These are phyloP conservation scores for Chaetodon auriga DNA, from an alignment of 2,113 vertebrate species.

Conservation along the genomic window DNA sequence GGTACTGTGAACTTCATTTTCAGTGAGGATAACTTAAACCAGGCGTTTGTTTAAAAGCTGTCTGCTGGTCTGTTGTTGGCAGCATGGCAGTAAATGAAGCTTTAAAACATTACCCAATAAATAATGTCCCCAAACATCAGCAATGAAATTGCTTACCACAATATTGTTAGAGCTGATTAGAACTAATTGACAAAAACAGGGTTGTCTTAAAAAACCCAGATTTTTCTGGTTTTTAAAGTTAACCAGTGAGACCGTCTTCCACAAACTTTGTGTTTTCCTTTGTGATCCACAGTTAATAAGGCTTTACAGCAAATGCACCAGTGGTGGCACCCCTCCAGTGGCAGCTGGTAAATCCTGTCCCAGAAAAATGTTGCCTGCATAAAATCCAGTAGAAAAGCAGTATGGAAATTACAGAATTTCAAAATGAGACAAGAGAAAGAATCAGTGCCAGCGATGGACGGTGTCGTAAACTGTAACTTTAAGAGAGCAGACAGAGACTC, in stretches of 20 bases:
- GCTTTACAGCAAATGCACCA: not conserved
- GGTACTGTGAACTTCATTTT: not conserved
- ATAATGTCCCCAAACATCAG: not conserved
- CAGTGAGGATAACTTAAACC: not conserved
- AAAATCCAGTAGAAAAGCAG: not conserved
- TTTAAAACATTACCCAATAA: not conserved
- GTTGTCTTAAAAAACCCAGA: not conserved
- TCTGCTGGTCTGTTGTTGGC: not conserved
- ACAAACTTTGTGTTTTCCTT: not conserved
- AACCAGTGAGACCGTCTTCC: not conserved
- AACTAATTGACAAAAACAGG: not conserved
- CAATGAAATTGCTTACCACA: not conserved
- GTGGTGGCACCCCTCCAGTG: not conserved
- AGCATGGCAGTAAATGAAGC: not conserved
- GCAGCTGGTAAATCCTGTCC: not conserved
- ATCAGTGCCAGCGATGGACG: not conserved
- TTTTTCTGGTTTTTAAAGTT: not conserved
- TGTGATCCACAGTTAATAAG: not conserved
- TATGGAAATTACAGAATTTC: not conserved
- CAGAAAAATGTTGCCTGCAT: not conserved
- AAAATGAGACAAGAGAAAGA: not conserved
- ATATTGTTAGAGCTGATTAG: not conserved
- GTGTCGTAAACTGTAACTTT: slow-evolving; percentile 6
- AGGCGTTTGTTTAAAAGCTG: not conserved
- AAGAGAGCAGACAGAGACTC: not conserved